These are phyloP conservation scores for Rhingia rostrata DNA, from an alignment of 2,888 invertebrate species.

Conservation along the genomic window DNA sequence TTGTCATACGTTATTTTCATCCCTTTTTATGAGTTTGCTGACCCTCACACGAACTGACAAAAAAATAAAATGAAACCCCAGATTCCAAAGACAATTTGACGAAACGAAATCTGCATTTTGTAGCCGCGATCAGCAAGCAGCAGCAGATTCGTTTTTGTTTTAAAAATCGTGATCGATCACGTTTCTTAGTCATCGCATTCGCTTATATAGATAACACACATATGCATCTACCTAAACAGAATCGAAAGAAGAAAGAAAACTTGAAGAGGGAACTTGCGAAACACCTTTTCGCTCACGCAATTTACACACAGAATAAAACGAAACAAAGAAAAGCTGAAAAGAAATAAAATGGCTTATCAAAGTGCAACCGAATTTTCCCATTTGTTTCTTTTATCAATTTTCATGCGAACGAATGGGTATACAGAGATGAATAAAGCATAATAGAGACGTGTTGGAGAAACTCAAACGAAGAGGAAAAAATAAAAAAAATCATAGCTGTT, in stretches of 20 bases:
- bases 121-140: constrained; percentile 16
- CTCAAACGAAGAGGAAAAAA: too few relatives aligned
- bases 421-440: not conserved
- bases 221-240: not conserved
- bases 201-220: not conserved
- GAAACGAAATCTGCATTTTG: constrained; percentile 22
- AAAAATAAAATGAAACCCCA: not conserved
- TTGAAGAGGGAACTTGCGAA: constrained; percentile 30
- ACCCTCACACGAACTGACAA: not conserved
- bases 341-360: constrained; percentile 50
- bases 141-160: constrained; percentile 15
- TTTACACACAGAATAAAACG: constrained; percentile 13
- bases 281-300: constrained; percentile 61
- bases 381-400: constrained; percentile 55
- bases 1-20: not conserved
- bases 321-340: not conserved
- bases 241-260: constrained; percentile 14
- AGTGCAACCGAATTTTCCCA: constrained; percentile 67
- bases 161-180: constrained; percentile 62
- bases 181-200: constrained; percentile 59
- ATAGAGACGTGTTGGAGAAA: too few relatives aligned
- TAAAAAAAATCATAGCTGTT: too few relatives aligned
- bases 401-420: constrained; percentile 19
- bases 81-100: not conserved
- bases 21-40: constrained; percentile 11